Base-by-base conservation (phyloP, 2,113 vertebrate species). In the Salvelinus namaycush region DNA sequence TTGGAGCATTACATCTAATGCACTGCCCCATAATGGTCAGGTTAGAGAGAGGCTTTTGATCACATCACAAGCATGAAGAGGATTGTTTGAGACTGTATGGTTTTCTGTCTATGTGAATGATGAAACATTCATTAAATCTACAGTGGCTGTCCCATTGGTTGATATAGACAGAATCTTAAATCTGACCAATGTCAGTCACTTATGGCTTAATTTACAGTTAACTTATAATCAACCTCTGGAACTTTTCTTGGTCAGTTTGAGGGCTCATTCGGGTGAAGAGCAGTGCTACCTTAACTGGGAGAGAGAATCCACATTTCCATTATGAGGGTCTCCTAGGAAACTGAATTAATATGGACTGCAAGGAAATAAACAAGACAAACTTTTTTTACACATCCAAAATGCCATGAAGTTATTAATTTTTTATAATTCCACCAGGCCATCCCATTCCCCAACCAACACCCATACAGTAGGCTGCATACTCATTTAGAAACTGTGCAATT, bases 271-370 rank as follows among this genome's bases (percentile, higher is more conserved):
- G 49, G 34, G 70, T 39, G 44, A 34, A 12, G 49, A 62, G 22
- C 27, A 68, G 73, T 73, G 54, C 83, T 83, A 74, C 79, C 59
- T 83, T 87, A 87, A 86, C 31, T 44, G 27, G 27, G 29, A 59
- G 0, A 68, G 26, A 83, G 82, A 84, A 86, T 80, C 76, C 26
- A 64, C 20, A 65, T 75, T 66, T 59, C 27, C 70, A 83, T 86
- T 70, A 74, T 24, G 27, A 54, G 24, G 2, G 48, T 83, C 86
- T 83, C 83, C 74, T 27, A 79, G 84, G 80, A 86, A 80, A 78
- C 66, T 54, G 26, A 78, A 82, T 74, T 51, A 34, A 78, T 75
- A 68, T 76, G 69, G 27, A 14, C 69, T 70, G 70, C 20, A 29
- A 62, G n/a, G 54, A 68, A 69, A 76, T 65, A 73, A 70, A 79